Conservation (phyloP, 1,140 invertebrate species). For the Solen grandis region DNA sequence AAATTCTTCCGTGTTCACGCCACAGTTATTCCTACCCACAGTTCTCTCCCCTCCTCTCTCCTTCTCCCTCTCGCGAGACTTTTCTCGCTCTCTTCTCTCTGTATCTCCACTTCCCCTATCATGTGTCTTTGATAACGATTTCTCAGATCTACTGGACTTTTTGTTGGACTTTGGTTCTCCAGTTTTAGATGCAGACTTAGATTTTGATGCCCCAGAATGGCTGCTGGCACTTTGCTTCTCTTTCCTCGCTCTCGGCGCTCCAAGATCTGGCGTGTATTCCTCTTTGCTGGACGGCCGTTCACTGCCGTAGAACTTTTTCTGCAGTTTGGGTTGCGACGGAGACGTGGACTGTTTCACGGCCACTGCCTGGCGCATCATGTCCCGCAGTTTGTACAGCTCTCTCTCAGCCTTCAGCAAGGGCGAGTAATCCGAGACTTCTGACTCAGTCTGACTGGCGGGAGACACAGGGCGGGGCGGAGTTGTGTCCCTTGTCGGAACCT, state of each 20-base stretch:
- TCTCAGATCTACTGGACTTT: slow-evolving; percentile 1
- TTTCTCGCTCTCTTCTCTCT: slow-evolving; percentile 1
- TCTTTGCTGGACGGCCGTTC: slow-evolving; percentile 42
- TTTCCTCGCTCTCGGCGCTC: slow-evolving; percentile 17
- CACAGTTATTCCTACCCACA: neutral
- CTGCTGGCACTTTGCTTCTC: slow-evolving; percentile 45
- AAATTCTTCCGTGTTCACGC: neutral
- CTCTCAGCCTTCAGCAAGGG: slow-evolving; percentile 74
- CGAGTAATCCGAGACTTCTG: slow-evolving; percentile 59
- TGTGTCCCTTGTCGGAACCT: slow-evolving; percentile 30
- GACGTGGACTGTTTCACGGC: slow-evolving; percentile 40
- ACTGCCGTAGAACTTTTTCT: slow-evolving; percentile 70
- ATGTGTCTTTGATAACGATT: no score
- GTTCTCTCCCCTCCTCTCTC: neutral
- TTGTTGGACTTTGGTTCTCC: slow-evolving; percentile 2
- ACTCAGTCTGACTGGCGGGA: slow-evolving; percentile 29
- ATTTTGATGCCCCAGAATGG: slow-evolving; percentile 36
- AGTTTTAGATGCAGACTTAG: slow-evolving; percentile 4
- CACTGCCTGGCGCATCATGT: slow-evolving; percentile 58
- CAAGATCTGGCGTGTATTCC: slow-evolving; percentile 41
- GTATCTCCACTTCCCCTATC: no score
- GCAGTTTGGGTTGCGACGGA: slow-evolving; percentile 54
- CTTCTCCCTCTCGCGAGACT: neutral
- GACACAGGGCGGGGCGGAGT: slow-evolving; percentile 13
- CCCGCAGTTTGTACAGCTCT: slow-evolving; percentile 67